A percentile compares a stretch with the other conserved stretches of the same genome.
phyloP scores from a whole-genome alignment of 2,797 vertebrate genomes.

The Micropoecilia bifurca region DNA sequence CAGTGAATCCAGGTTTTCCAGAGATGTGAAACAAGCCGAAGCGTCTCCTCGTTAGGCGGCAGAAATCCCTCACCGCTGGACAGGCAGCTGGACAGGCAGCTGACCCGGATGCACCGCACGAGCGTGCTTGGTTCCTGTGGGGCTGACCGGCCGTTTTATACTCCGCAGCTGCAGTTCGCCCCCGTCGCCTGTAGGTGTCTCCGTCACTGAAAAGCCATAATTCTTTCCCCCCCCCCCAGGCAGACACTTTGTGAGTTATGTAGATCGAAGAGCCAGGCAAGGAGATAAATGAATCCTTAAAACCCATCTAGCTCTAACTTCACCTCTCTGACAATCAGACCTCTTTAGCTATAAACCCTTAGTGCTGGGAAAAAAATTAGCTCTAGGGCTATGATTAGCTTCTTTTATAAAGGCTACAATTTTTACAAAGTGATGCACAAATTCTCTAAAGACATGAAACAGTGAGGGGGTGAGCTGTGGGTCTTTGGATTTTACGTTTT shows the following conservation, averaged over 20 bases:
- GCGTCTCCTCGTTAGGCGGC: slow-evolving; percentile 26
- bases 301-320: slow-evolving; percentile 5
- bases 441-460: background rate
- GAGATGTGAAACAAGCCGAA: background rate
- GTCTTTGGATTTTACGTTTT: background rate
- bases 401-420: background rate
- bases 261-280: slow-evolving; percentile 1
- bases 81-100: slow-evolving; percentile 36
- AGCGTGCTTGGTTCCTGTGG: slow-evolving; percentile 22
- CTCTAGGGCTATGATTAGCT: background rate
- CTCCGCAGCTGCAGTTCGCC: slow-evolving; percentile 32
- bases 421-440: background rate
- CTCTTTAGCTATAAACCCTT: slow-evolving; percentile 5
- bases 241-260: background rate
- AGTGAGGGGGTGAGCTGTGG: background rate
- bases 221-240: slow-evolving; percentile 4
- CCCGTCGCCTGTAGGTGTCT: slow-evolving; percentile 60
- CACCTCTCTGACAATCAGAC: background rate
- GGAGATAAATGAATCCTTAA: slow-evolving; percentile 34
- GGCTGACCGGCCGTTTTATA: slow-evolving; percentile 60
- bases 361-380: slow-evolving; percentile 5
- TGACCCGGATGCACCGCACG: slow-evolving; percentile 34
- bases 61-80: slow-evolving; percentile 9
- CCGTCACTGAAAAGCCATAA: slow-evolving; percentile 15
- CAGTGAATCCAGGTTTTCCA: slow-evolving; percentile 21